Evolutionary conservation across 2,888 invertebrate genomes (phyloP).

Genomic region (Drosophila anomalata): DNA sequence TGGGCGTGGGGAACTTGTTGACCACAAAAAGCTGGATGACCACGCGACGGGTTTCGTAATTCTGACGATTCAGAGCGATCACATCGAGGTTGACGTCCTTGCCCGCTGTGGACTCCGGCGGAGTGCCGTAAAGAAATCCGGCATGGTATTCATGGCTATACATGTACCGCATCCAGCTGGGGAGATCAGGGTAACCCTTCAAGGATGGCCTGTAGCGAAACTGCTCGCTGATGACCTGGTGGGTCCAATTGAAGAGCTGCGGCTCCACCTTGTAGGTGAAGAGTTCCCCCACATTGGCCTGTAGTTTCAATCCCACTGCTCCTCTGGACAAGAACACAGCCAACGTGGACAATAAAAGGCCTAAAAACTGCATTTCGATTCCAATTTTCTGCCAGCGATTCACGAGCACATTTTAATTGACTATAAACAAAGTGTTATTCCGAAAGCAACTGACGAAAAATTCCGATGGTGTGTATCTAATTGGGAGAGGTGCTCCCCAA

Average conservation of each 20-base stretch:
- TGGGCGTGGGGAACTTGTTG: constrained; percentile 88
- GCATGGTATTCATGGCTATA: constrained; percentile 91
- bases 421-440: constrained; percentile 35
- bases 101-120: constrained; percentile 87
- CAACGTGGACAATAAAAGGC: constrained; percentile 11
- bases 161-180: constrained; percentile 93
- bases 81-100: constrained; percentile 88
- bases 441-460: constrained; percentile 47
- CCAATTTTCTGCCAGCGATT: constrained; percentile 8
- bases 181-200: constrained; percentile 91
- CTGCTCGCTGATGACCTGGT: constrained; percentile 81
- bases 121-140: constrained; percentile 94
- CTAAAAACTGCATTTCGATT: constrained; percentile 46
- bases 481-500: constrained; percentile 22
- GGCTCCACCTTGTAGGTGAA: constrained; percentile 92
- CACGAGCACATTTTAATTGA: constrained; percentile 50
- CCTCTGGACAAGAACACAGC: constrained; percentile 15
- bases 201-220: constrained; percentile 89
- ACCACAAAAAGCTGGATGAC: constrained; percentile 87
- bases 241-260: constrained; percentile 91
- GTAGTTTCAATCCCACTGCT: constrained; percentile 52
- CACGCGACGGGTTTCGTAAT: constrained; percentile 89
- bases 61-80: constrained; percentile 90
- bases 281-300: constrained; percentile 87
- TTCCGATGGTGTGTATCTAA: constrained; percentile 62